phyloP scores from a whole-genome alignment of 2,797 vertebrate species.

The Selene dorsalis region DNA sequence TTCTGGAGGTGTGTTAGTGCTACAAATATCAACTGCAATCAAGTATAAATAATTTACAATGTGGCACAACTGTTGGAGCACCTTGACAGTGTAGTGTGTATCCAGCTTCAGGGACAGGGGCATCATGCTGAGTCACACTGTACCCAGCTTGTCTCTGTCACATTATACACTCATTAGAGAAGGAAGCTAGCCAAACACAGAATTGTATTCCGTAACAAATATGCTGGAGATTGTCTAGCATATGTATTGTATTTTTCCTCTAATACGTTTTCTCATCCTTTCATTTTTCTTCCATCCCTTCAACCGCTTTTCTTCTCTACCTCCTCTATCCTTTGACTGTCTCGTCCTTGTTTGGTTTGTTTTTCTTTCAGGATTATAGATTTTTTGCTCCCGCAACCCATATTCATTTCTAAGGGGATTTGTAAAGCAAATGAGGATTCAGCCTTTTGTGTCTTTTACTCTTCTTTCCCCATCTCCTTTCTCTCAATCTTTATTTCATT shows the following conservation, averaged over 20 bases:
- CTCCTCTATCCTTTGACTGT: conserved; percentile 25
- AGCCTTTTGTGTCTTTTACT: conserved; percentile 48
- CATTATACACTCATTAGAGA: conserved; percentile 53
- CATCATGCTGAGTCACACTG: conserved; percentile 33
- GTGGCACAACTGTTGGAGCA: conserved; percentile 13
- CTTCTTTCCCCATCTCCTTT: conserved; percentile 29
- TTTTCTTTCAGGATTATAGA: conserved; percentile 63
- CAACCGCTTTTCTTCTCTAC: conserved; percentile 15
- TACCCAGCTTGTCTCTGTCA: conserved; percentile 50
- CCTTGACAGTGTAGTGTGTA: conserved; percentile 36
- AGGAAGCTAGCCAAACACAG: conserved; percentile 21
- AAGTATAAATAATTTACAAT: conserved; percentile 22
- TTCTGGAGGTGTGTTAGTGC: neutral
- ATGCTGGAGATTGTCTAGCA: neutral
- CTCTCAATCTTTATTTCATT: conserved; percentile 47
- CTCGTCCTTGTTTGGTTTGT: conserved; percentile 54
- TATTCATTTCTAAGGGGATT: conserved; percentile 63
- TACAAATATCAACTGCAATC: conserved; percentile 15
- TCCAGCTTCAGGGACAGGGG: conserved; percentile 17
- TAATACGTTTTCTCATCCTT: conserved; percentile 23
- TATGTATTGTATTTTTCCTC: conserved; percentile 1
- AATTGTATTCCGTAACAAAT: conserved; percentile 11
- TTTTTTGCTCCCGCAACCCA: conserved; percentile 45
- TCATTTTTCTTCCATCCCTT: conserved; percentile 27
- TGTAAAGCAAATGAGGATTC: conserved; percentile 61